Evolutionary conservation across 1,140 invertebrate species (phyloP).

Genomic region (Leptonema lineaticorne): DNA sequence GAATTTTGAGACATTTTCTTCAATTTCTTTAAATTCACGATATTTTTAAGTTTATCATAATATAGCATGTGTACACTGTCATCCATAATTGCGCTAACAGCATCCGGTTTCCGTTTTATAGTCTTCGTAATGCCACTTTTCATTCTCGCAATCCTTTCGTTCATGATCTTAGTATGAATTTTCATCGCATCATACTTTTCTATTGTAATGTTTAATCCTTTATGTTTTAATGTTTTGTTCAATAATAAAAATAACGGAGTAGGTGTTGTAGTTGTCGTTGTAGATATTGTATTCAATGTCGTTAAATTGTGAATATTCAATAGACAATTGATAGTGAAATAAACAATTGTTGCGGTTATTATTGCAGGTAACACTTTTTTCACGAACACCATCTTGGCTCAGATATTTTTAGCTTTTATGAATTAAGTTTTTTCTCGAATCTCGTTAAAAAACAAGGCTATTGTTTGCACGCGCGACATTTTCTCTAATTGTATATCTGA

Average conservation of each 20-base stretch:
- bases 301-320: background rate
- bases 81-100: background rate
- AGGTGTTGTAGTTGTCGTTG: constrained; percentile 37
- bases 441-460: too few species aligned
- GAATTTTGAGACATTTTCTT: background rate
- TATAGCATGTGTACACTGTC: constrained; percentile 35
- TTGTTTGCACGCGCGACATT: too few species aligned
- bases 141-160: constrained; percentile 31
- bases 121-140: background rate
- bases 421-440: too few species aligned
- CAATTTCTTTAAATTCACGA: constrained; percentile 16
- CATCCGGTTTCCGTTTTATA: background rate
- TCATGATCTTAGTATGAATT: constrained; percentile 36
- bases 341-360: background rate
- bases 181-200: constrained; percentile 40
- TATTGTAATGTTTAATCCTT: constrained; percentile 22
- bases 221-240: constrained; percentile 22
- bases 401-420: too few species aligned
- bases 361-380: background rate
- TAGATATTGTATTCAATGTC: constrained; percentile 8
- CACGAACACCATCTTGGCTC: background rate
- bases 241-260: constrained; percentile 29
- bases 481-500: too few species aligned
- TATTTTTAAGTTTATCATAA: constrained; percentile 21
- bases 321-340: background rate